A percentile compares a stretch with the other conserved stretches of the same genome.
Conservation (phyloP, 2,888 invertebrate genomes). For the Psococerastis gibbosa region DNA sequence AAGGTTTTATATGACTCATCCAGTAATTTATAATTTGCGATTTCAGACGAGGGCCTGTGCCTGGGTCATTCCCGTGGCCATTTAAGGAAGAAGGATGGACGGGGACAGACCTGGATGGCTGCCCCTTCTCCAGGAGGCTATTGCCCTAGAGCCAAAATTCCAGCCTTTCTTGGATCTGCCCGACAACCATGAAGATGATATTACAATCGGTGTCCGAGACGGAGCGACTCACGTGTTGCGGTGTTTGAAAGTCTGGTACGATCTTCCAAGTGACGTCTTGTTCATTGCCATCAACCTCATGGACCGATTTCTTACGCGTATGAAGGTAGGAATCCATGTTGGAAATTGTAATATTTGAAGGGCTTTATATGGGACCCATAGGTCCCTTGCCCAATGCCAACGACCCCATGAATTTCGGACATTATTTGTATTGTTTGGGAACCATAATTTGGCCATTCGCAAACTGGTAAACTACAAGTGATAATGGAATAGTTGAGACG, state of each 20-base stretch:
- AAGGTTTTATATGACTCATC: too few species aligned
- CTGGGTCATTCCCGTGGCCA: constrained; percentile 18
- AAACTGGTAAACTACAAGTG: too few species aligned
- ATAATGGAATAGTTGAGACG: too few species aligned
- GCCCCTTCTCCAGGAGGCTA: constrained; percentile 43
- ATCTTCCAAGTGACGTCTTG: constrained; percentile 57
- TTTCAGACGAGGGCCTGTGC: constrained; percentile 12
- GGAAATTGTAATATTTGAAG: constrained; percentile 8
- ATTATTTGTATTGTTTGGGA: neutral
- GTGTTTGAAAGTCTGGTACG: constrained; percentile 71
- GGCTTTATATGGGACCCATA: too few species aligned
- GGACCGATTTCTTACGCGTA: constrained; percentile 64
- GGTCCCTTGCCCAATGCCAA: too few species aligned
- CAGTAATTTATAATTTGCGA: neutral
- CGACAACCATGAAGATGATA: constrained; percentile 43
- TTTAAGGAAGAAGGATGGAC: constrained; percentile 10
- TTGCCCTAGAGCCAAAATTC: constrained; percentile 48
- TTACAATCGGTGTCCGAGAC: constrained; percentile 55
- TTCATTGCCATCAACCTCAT: constrained; percentile 60
- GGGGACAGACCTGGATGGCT: constrained; percentile 23
- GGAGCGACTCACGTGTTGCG: constrained; percentile 63
- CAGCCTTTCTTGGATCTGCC: constrained; percentile 48
- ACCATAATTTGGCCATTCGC: constrained; percentile 4
- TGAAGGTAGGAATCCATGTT: constrained; percentile 54
- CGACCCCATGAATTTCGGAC: too few species aligned